These are phyloP conservation scores for Perizoma flavofasciatum DNA, from an alignment of 2,888 invertebrate genomes.

Conservation along the genomic window DNA sequence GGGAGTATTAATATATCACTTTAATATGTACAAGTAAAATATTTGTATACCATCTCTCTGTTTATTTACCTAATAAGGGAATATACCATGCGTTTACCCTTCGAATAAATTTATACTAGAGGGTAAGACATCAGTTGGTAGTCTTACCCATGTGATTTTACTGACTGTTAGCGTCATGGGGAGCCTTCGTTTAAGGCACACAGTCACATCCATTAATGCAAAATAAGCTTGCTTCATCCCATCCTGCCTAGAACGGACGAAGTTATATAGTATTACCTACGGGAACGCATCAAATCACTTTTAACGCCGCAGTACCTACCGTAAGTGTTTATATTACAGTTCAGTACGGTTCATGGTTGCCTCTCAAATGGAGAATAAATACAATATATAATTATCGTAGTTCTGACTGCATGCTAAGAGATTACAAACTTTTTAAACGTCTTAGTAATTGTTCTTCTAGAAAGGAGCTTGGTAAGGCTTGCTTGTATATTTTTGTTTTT, in stretches of 20 bases:
- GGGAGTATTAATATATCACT: neutral
- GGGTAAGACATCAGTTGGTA: conserved; percentile 17
- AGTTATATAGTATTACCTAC: neutral
- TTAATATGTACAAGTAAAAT: conserved; percentile 10
- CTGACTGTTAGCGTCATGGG: conserved; percentile 5
- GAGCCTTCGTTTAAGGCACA: conserved; percentile 7
- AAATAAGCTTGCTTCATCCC: conserved; percentile 12
- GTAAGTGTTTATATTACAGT: neutral
- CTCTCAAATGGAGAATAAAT: too few species aligned
- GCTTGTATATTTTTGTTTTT: too few species aligned
- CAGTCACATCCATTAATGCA: conserved; percentile 8
- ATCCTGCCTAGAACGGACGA: neutral
- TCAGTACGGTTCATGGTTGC: too few species aligned
- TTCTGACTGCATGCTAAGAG: too few species aligned
- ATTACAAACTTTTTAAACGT: too few species aligned
- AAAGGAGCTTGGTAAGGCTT: too few species aligned
- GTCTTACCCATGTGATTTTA: conserved; percentile 7
- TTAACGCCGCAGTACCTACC: neutral
- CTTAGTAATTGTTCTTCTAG: too few species aligned
- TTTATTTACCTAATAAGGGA: conserved; percentile 20
- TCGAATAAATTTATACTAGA: conserved; percentile 16
- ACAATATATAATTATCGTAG: too few species aligned
- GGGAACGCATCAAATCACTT: neutral
- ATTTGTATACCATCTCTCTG: conserved; percentile 19
- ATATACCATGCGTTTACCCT: too few species aligned